These are phyloP conservation scores for Tubulanus polymorphus DNA, from an alignment of 2,888 invertebrate genomes.

Conservation along the genomic window DNA sequence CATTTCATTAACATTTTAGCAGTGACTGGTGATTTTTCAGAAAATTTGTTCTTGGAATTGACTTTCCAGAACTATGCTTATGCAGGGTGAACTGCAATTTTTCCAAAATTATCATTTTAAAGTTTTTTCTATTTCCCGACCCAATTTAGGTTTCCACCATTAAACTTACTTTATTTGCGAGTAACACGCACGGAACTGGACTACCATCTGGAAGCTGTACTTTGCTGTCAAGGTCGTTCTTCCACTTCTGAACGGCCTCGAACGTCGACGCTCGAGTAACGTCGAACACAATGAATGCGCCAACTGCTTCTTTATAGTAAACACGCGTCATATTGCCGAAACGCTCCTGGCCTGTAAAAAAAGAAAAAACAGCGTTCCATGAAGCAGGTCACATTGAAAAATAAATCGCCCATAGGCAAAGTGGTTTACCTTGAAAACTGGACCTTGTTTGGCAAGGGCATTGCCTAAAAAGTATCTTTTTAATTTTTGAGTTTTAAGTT, in stretches of 20 bases:
- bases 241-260: slow-evolving; percentile 61
- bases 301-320: slow-evolving; percentile 60
- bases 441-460: neutral
- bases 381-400: neutral
- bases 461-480: neutral
- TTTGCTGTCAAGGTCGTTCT: slow-evolving; percentile 60
- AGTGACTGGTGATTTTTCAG: too few species aligned
- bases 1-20: too few species aligned
- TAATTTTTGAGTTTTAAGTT: neutral
- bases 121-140: too few species aligned
- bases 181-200: slow-evolving; percentile 59
- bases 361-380: too few species aligned
- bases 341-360: slow-evolving; percentile 58
- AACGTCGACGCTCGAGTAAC: slow-evolving; percentile 60
- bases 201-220: slow-evolving; percentile 58
- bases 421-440: too few species aligned
- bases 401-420: neutral
- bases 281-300: slow-evolving; percentile 59
- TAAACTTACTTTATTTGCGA: slow-evolving; percentile 59
- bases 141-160: too few species aligned
- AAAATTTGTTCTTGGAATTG: too few species aligned
- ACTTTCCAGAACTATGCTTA: too few species aligned
- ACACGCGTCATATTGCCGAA: slow-evolving; percentile 63
- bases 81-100: too few species aligned
- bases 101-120: too few species aligned